Conservation (phyloP, 2,113 vertebrate genomes). For the Megaceryle maxima region DNA sequence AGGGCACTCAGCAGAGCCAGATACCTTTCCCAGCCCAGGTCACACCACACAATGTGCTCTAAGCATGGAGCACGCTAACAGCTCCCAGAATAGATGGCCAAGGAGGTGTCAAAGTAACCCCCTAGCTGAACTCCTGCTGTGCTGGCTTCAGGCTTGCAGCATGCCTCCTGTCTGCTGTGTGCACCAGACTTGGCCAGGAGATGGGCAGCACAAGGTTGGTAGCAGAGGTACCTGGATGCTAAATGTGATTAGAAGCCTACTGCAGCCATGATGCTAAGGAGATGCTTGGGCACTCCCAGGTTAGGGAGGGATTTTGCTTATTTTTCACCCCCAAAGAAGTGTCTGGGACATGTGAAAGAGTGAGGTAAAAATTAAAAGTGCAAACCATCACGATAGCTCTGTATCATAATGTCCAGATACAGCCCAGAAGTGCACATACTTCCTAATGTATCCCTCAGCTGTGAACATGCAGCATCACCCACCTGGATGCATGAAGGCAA, state of each 20-base stretch:
- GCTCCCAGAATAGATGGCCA: background rate
- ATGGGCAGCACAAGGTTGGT: fast-evolving
- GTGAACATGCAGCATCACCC: background rate
- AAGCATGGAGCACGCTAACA: background rate
- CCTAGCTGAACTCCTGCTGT: background rate
- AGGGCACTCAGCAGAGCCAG: background rate
- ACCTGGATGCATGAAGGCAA: background rate
- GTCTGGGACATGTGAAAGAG: background rate
- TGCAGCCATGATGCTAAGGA: fast-evolving
- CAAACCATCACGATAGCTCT: fast-evolving
- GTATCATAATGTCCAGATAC: fast-evolving
- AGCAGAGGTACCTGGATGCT: background rate
- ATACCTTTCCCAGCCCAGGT: background rate
- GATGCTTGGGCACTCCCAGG: background rate
- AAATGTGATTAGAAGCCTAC: background rate
- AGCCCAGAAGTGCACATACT: background rate
- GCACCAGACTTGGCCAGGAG: background rate
- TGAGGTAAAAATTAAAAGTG: background rate
- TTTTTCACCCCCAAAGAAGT: background rate
- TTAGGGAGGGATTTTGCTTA: background rate
- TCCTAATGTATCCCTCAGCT: background rate
- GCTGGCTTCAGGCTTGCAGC: background rate
- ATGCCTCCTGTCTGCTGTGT: background rate
- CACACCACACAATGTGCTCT: fast-evolving
- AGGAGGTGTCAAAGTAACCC: background rate